A percentile compares a stretch with the other conserved stretches of the same genome.
Evolutionary conservation across 1,140 invertebrate genomes (phyloP).

Genomic region (Mycetomoellerius zeteki): DNA sequence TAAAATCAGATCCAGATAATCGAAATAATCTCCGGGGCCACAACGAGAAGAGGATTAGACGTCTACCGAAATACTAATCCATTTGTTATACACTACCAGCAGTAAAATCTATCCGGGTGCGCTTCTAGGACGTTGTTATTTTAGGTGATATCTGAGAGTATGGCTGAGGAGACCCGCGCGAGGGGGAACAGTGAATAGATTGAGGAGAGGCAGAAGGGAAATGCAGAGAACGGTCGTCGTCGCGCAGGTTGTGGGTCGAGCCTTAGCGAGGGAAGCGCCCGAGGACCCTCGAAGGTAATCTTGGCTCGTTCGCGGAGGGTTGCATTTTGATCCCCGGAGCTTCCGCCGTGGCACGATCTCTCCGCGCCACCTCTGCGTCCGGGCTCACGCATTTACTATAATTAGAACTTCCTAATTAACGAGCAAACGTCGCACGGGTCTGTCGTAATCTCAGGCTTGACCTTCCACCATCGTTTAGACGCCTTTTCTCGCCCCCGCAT

Average conservation of each 20-base stretch:
- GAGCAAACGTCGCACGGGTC: constrained; percentile 76
- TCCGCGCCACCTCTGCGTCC: constrained; percentile 67
- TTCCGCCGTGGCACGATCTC: constrained; percentile 84
- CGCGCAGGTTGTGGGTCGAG: constrained; percentile 71
- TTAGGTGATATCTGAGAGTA: constrained; percentile 74
- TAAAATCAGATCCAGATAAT: constrained; percentile 66
- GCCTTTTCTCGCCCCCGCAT: constrained; percentile 62
- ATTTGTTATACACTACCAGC: constrained; percentile 71
- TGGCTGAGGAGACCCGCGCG: constrained; percentile 32
- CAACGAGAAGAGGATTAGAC: constrained; percentile 64
- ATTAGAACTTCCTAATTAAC: constrained; percentile 82
- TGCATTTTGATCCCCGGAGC: constrained; percentile 85
- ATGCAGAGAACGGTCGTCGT: constrained; percentile 51
- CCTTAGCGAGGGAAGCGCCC: constrained; percentile 72
- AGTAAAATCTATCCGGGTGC: constrained; percentile 72
- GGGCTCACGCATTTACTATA: constrained; percentile 80
- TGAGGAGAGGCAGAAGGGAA: constrained; percentile 60
- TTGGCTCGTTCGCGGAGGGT: constrained; percentile 81
- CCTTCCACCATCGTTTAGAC: constrained; percentile 73
- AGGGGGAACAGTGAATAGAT: constrained; percentile 49
- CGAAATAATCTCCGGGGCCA: constrained; percentile 61
- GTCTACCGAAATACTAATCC: constrained; percentile 74
- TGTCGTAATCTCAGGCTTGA: constrained; percentile 76
- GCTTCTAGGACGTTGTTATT: constrained; percentile 69
- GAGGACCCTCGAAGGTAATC: constrained; percentile 84